phyloP scores from a whole-genome alignment of 2,797 vertebrate species.

The Myoxocephalus aenaeus region DNA sequence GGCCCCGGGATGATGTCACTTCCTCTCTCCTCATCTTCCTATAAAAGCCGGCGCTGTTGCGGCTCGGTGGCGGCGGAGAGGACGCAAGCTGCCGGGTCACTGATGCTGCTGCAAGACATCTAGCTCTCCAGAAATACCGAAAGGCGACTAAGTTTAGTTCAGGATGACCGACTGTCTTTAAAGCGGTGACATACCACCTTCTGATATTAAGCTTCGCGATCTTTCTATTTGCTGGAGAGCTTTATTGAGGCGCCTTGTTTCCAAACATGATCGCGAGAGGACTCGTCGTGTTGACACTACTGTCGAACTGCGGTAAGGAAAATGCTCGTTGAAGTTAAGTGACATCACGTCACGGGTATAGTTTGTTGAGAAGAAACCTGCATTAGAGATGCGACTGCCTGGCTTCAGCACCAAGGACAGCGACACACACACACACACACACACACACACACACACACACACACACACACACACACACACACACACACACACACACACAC shows the following conservation, averaged over 20 bases:
- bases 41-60: slow-evolving; percentile 61
- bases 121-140: slow-evolving; percentile 73
- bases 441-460: too few species aligned
- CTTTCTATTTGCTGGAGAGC: slow-evolving; percentile 66
- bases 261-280: slow-evolving; percentile 78
- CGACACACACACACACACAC: slow-evolving; percentile 20
- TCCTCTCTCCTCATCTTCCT: slow-evolving; percentile 57
- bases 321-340: slow-evolving; percentile 24
- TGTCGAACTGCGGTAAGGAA: slow-evolving; percentile 81
- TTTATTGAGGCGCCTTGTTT: slow-evolving; percentile 34
- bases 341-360: neutral
- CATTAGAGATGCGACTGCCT: slow-evolving; percentile 13
- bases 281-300: slow-evolving; percentile 67
- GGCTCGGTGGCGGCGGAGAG: slow-evolving; percentile 41
- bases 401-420: slow-evolving; percentile 84
- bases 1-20: slow-evolving; percentile 78
- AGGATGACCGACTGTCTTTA: slow-evolving; percentile 53
- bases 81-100: slow-evolving; percentile 46
- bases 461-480: slow-evolving; percentile 4
- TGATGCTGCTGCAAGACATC: slow-evolving; percentile 39
- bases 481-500: too few species aligned
- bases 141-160: slow-evolving; percentile 58
- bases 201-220: slow-evolving; percentile 60
- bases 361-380: neutral
- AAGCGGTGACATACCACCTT: slow-evolving; percentile 21